Evolutionary conservation across 2,113 vertebrate species (phyloP), one percentile per base, ranked within the genome.

Genomic region (Chamaea fasciata): DNA sequence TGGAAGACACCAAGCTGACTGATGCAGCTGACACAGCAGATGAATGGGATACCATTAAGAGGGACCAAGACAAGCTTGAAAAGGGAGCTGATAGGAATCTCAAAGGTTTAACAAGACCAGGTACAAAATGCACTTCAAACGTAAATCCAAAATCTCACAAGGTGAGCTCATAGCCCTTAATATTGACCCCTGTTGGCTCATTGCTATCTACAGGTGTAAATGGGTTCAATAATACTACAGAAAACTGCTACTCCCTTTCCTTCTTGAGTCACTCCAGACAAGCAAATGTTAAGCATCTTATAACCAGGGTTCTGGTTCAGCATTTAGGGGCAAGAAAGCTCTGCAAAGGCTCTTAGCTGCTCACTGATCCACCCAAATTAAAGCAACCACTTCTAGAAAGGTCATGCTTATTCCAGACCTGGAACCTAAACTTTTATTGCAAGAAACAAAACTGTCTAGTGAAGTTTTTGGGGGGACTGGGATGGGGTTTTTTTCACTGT

Each of bases 401-500:
- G 7, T 9, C 7, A 52, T 6, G 11, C 23, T 88, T 37, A 63
- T 64, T 44, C 33, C 53, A 92, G 22, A 84, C 7, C 11, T 88
- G n/a, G 18, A 82, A 78, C 13, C 15, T 67, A 41, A 83, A 79
- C 19, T 35, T 76, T 19, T 22, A 68, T 15, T 76, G 17, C 11
- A 76, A 64, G 21, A 62, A 76, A 44, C 15, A 68, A 64, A 87
- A 71, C 6, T 8, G 1, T 39, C 10, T 47, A 64, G 3, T 21
- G 8, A 41, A 47, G 23, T 11, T 62, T 69, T 57, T 1, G 4
- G 1, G 7, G 22, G 8, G 4, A 2, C 17, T 21, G 8, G 10
- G 11, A 31, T 47, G 9, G 9, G 20, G 0, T 0, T 28, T 70
- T 68, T 59, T 39, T 30, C 5, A 22, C 41, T 2, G 0, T 44